Evolutionary conservation across 2,797 vertebrate species (phyloP).

Genomic region (Anas georgica): DNA sequence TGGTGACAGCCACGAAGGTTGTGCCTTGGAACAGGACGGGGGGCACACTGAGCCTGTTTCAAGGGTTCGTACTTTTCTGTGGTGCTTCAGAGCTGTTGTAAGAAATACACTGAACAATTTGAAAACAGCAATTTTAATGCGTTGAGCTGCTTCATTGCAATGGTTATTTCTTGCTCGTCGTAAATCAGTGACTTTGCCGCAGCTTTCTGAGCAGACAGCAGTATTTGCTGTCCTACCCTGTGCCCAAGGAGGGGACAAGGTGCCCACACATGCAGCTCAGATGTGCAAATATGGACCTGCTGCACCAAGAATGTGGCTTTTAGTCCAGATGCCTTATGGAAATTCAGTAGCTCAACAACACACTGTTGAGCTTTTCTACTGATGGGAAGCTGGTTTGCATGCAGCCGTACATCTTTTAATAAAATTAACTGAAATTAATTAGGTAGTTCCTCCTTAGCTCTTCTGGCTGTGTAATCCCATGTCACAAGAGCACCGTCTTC

Average conservation of each 20-base stretch:
- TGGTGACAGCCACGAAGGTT: neutral
- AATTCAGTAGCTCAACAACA: neutral
- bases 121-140: neutral
- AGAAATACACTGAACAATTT: fast-evolving
- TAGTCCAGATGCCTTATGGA: fast-evolving
- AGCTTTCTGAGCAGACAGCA: neutral
- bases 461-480: constrained; percentile 44
- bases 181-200: fast-evolving
- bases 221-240: fast-evolving
- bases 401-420: constrained; percentile 2
- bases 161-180: neutral
- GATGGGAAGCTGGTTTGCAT: neutral
- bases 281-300: neutral
- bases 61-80: too few relatives aligned
- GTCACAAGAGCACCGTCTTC: constrained; percentile 31
- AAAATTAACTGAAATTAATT: constrained; percentile 55
- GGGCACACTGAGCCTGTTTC: neutral
- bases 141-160: neutral
- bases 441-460: constrained; percentile 26
- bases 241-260: neutral
- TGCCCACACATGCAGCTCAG: neutral
- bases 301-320: fast-evolving
- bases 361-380: neutral
- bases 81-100: neutral
- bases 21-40: neutral